Base-by-base conservation (phyloP, 2,113 vertebrate species). In the Etheostoma cragini region DNA sequence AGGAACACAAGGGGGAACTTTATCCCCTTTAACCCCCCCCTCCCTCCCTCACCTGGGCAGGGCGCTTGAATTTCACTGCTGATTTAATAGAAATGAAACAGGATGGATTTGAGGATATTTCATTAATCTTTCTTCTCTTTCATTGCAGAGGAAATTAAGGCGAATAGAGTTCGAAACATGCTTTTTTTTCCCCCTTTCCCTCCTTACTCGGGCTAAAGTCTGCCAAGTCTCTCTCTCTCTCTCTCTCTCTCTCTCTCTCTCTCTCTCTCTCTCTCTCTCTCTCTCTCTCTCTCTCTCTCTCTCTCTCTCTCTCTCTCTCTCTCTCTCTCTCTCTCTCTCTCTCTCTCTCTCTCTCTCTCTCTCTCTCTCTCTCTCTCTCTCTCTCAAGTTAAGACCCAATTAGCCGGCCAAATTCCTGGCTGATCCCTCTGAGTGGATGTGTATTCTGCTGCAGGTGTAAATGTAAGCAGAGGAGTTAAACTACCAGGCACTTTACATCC, bases 71-170 rank as follows among this genome's bases (percentile, higher is more conserved):
- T 98, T 98, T 97, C 97, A 96, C 96, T 95, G 92, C 95, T 98
- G 96, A 98, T 98, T 98, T 97, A 98, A 97, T 97, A 97, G 97
- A 97, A 97, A 96, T 94, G 94, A 97, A 94, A 97, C 96, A 97
- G 97, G 97, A 98, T 96, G 96, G 97, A 99, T 97, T 98, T 97
- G 95, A 94, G 96, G 97, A 97, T 98, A 97, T 98, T 97, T 97
- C 96, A 97, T 98, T 97, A 97, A 98, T 98, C 98, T 97, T 96
- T 94, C 95, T 96, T 96, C 95, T 96, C 96, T 96, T 96, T 97
- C 96, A 96, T 94, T 96, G 95, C 94, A 95, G 95, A 97, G 97
- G 96, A 98, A 98, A 98, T 98, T 94, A 96, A 96, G 95, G 79
- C 94, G 93, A 96, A 97, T 95, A 92, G 94, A 96, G 95, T 96